phyloP scores from a whole-genome alignment of 2,113 vertebrate species.

The Oreochromis niloticus region DNA sequence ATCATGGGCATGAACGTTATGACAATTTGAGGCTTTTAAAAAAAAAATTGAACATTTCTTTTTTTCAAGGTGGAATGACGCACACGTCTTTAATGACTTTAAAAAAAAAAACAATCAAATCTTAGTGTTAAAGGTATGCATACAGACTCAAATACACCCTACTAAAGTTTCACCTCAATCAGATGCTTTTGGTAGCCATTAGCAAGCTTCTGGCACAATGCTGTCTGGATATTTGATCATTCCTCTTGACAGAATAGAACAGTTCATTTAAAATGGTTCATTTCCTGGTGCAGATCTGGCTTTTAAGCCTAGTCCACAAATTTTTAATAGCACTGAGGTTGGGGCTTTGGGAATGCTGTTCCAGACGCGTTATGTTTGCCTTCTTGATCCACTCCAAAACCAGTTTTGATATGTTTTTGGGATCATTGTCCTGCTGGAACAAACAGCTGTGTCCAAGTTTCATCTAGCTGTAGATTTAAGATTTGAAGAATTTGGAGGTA shows the following conservation, averaged over 20 bases:
- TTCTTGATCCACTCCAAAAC: not conserved
- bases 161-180: not conserved
- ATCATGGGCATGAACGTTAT: not conserved
- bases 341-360: not conserved
- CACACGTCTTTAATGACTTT: not conserved
- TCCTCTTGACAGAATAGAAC: not conserved
- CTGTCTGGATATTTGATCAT: not conserved
- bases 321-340: not conserved
- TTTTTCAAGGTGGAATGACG: not conserved
- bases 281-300: not conserved
- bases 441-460: not conserved
- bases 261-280: not conserved
- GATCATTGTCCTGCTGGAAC: not conserved
- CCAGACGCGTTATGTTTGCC: not conserved
- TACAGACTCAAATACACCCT: not conserved
- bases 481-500: not conserved
- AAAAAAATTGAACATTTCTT: not conserved
- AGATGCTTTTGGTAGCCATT: not conserved
- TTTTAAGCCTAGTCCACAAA: not conserved
- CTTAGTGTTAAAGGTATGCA: not conserved
- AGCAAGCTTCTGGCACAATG: not conserved
- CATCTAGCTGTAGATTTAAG: not conserved
- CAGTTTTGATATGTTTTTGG: not conserved
- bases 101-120: not conserved
- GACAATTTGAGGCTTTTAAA: not conserved